Evolutionary conservation across 2,113 vertebrate species (phyloP).

Genomic region (Heterocephalus glaber): DNA sequence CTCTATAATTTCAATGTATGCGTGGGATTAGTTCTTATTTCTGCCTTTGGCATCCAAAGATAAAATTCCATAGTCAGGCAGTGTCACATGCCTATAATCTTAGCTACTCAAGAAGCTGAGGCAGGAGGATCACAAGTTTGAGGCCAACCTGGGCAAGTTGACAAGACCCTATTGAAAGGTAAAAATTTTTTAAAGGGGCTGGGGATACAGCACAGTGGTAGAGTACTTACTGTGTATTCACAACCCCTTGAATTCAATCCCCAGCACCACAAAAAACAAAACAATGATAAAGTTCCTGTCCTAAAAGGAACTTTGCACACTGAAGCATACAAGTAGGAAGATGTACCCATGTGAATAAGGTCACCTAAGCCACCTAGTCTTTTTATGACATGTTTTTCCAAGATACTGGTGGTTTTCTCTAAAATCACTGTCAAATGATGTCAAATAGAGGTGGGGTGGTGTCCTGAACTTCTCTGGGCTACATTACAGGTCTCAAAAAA

Average conservation of each 20-base stretch:
- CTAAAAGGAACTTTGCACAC: neutral
- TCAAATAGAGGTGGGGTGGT: neutral
- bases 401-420: neutral
- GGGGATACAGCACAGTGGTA: neutral
- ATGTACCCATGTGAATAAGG: neutral
- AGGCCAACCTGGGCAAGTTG: neutral
- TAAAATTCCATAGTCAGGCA: neutral
- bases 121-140: neutral
- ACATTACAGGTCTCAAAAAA: neutral
- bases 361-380: neutral
- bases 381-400: neutral
- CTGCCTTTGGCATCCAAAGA: neutral
- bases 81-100: neutral
- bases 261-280: neutral
- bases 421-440: neutral
- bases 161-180: neutral
- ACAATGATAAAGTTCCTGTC: neutral
- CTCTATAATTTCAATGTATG: neutral
- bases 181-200: neutral
- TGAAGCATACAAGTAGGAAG: neutral
- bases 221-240: neutral
- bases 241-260: neutral
- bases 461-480: neutral
- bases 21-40: slow-evolving; percentile 14
- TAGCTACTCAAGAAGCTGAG: neutral